Evolutionary conservation across 1,140 invertebrate genomes (phyloP).

Genomic region (Nymphalis io): DNA sequence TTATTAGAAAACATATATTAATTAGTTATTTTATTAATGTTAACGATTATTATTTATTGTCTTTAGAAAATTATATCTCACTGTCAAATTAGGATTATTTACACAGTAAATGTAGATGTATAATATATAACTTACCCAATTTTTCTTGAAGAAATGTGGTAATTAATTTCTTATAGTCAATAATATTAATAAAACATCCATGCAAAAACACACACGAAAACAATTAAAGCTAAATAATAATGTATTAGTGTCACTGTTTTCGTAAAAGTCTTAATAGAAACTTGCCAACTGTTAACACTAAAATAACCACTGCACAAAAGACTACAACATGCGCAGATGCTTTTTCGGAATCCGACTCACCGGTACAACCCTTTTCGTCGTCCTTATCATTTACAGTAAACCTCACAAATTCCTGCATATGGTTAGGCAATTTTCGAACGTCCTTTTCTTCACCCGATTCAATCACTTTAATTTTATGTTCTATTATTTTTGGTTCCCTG

Average conservation of each 20-base stretch:
- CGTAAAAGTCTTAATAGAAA: constrained; percentile 65
- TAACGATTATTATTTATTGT: too few species aligned
- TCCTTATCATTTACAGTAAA: constrained; percentile 82
- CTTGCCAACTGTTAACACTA: constrained; percentile 69
- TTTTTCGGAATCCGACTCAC: constrained; percentile 62
- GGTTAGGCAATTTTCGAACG: constrained; percentile 84
- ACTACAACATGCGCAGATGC: constrained; percentile 74
- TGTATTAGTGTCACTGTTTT: constrained; percentile 46
- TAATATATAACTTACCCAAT: constrained; percentile 24
- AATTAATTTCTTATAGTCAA: not conserved
- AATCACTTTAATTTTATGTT: constrained; percentile 82
- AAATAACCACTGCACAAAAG: constrained; percentile 75
- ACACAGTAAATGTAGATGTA: not conserved
- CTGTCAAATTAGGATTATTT: too few species aligned
- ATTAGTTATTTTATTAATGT: too few species aligned
- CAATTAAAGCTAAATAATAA: constrained; percentile 27
- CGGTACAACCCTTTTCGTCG: constrained; percentile 75
- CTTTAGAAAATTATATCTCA: too few species aligned
- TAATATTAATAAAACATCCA: constrained; percentile 13
- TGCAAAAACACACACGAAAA: constrained; percentile 22
- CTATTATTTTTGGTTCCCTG: constrained; percentile 78
- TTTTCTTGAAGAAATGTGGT: not conserved
- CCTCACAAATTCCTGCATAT: constrained; percentile 87
- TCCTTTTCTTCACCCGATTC: constrained; percentile 83
- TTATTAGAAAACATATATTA: too few species aligned